phyloP scores from a whole-genome alignment of 2,113 vertebrate species.

The Desmodus rotundus region DNA sequence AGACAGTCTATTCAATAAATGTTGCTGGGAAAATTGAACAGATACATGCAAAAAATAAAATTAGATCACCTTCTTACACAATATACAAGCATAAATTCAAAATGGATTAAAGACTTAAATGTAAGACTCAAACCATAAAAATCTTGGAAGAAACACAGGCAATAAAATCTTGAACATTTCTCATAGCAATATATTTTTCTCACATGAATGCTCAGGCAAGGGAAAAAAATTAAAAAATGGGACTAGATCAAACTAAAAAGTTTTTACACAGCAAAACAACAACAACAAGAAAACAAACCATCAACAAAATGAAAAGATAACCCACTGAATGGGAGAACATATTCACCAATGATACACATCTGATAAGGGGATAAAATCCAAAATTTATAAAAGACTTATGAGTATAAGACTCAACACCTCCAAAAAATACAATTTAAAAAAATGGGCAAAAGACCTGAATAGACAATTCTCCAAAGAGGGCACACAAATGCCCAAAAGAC shows the following conservation, averaged over 20 bases:
- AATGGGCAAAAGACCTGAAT: neutral
- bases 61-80: neutral
- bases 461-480: neutral
- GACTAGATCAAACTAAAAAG: neutral
- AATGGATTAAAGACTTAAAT: neutral
- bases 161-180: neutral
- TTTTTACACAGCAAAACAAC: neutral
- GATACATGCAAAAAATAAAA: neutral
- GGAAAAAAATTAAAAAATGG: neutral
- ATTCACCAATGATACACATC: neutral
- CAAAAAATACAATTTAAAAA: neutral
- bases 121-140: neutral
- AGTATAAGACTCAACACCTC: neutral
- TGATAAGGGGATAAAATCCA: neutral
- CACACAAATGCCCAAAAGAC: neutral
- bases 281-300: neutral
- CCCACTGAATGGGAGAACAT: neutral
- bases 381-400: neutral
- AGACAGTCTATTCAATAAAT: neutral
- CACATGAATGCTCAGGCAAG: neutral
- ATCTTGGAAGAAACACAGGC: neutral
- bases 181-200: neutral
- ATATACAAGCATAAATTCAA: neutral
- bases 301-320: neutral
- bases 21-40: neutral